These are phyloP conservation scores for Laterallus jamaicensis DNA, from an alignment of 2,113 vertebrate genomes.

Conservation along the genomic window DNA sequence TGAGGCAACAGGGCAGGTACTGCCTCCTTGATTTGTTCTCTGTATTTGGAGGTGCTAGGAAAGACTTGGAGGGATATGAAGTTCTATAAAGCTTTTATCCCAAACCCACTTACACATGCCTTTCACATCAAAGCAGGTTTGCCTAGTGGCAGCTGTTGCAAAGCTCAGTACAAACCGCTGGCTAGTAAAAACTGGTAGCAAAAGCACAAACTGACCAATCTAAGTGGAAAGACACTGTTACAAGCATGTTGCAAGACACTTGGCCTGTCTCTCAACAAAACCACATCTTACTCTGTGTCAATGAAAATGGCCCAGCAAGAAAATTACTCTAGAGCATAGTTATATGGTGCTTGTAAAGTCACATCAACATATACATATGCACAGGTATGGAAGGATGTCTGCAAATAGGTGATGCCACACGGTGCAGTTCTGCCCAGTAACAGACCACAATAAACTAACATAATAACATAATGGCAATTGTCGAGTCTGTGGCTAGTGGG, in stretches of 20 bases:
- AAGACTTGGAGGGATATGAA: background rate
- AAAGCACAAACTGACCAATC: background rate
- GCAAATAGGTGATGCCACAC: too few species aligned
- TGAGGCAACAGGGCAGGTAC: accelerated
- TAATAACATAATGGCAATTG: accelerated
- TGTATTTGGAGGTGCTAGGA: background rate
- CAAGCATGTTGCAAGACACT: accelerated
- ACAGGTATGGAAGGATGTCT: too few species aligned
- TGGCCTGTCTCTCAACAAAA: background rate
- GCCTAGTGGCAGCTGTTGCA: background rate
- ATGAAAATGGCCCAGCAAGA: background rate
- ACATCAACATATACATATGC: accelerated
- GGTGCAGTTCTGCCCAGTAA: background rate
- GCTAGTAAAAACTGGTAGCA: background rate
- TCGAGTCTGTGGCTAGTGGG: too few species aligned
- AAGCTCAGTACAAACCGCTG: background rate
- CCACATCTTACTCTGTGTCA: too few species aligned
- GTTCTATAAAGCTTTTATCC: background rate
- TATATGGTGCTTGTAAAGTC: accelerated
- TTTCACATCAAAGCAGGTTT: background rate
- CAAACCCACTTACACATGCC: background rate
- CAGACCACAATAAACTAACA: accelerated
- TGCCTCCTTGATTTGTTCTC: background rate
- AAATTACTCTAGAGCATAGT: too few species aligned
- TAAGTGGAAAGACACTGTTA: background rate